These are phyloP conservation scores for Oncorhynchus gorbuscha DNA, from an alignment of 2,113 vertebrate genomes.

Conservation along the genomic window DNA sequence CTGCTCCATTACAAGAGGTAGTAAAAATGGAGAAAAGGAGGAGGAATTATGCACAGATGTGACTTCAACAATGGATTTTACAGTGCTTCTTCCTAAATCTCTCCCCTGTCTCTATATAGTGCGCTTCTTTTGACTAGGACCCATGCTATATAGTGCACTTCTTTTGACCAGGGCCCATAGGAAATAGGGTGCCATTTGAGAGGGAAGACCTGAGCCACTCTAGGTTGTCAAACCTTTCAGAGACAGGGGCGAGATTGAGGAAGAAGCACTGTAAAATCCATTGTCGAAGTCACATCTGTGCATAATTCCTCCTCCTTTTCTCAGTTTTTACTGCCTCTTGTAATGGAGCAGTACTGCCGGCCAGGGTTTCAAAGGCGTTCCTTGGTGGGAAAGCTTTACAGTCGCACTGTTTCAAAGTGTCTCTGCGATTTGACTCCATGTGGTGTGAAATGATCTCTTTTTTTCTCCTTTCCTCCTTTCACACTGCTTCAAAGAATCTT, in stretches of 20 bases:
- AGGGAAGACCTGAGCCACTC: neutral
- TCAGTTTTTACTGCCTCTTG: neutral
- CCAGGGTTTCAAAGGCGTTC: neutral
- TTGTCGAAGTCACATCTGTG: neutral
- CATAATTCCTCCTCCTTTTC: neutral
- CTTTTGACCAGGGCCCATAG: no score
- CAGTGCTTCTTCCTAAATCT: slow-evolving; percentile 4
- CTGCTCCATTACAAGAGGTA: neutral
- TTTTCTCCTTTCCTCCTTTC: neutral
- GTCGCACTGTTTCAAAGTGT: neutral
- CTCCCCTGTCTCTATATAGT: slow-evolving; percentile 2
- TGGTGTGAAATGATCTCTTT: neutral
- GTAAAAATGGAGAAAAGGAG: neutral
- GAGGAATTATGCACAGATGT: neutral
- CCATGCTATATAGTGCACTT: no score
- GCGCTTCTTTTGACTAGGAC: no score
- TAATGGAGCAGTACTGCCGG: neutral
- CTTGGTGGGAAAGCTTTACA: neutral
- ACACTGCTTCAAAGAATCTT: slow-evolving; percentile 18
- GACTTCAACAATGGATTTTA: neutral
- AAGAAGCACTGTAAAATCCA: slow-evolving; percentile 7
- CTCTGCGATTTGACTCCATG: neutral
- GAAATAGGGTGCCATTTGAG: no score
- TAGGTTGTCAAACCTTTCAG: slow-evolving; percentile 7
- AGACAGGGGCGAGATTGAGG: neutral